A percentile compares a stretch with the other conserved stretches of the same genome.
Evolutionary conservation across 1,140 invertebrate genomes (phyloP).

Genomic region (Teleogryllus occipitalis): DNA sequence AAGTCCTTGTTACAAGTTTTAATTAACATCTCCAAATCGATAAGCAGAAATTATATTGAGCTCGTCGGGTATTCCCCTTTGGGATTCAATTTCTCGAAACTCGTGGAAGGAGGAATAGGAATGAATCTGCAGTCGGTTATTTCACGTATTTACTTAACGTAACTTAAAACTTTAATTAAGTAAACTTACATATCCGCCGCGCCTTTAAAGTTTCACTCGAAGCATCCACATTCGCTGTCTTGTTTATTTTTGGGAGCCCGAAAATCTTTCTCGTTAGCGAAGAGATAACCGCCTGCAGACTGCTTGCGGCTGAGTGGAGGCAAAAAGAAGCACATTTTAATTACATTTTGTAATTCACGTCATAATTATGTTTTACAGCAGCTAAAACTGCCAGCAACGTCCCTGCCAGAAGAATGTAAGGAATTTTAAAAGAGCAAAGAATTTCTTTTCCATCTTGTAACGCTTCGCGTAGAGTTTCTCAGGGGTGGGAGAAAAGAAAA

Average conservation of each 20-base stretch:
- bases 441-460: neutral
- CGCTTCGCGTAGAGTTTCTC: neutral
- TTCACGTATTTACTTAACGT: neutral
- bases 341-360: conserved; percentile 2
- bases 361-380: neutral
- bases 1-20: no score
- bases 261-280: conserved; percentile 4
- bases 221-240: neutral
- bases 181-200: neutral
- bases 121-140: no score
- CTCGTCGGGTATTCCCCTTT: no score
- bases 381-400: neutral
- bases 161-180: neutral
- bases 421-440: neutral
- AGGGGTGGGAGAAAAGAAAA: neutral
- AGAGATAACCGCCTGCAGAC: neutral
- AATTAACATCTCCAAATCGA: no score
- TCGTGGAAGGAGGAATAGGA: no score
- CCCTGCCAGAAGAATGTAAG: neutral
- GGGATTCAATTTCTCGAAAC: no score
- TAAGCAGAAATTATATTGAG: no score
- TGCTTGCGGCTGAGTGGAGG: neutral
- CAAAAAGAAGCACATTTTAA: neutral
- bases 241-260: neutral
- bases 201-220: neutral